Percentiles rank a stretch among this genome's conserved stretches.
These are phyloP conservation scores for Butastur rufipennis DNA, from an alignment of 2,113 vertebrate species.

Conservation along the genomic window DNA sequence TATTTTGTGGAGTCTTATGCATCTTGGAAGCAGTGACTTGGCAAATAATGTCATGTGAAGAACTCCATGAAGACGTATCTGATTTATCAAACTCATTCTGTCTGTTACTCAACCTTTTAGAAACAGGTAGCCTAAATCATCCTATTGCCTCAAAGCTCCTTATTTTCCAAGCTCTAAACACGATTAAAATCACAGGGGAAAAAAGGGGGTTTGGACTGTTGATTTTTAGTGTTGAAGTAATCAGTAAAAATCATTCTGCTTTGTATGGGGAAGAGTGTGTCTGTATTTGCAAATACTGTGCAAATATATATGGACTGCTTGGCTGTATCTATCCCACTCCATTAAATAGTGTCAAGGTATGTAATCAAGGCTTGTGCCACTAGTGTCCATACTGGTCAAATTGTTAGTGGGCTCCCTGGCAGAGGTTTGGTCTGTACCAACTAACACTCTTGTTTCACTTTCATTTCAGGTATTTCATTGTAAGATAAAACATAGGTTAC, in stretches of 20 bases:
- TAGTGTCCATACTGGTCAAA: background rate
- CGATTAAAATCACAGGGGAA: background rate
- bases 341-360: background rate
- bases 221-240: background rate
- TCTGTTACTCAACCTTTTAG: background rate
- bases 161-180: background rate
- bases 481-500: background rate
- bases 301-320: background rate
- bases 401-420: background rate
- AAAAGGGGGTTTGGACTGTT: background rate
- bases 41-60: background rate
- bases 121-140: background rate
- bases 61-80: background rate
- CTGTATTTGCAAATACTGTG: too few species aligned
- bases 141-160: background rate
- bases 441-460: background rate
- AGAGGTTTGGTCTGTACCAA: background rate
- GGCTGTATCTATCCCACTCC: background rate
- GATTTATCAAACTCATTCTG: background rate
- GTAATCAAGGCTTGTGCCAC: background rate
- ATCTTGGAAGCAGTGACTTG: background rate
- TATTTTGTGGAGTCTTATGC: background rate
- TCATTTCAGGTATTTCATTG: background rate
- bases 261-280: background rate
- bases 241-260: background rate